These are phyloP conservation scores for Haliclystus octoradiatus DNA, from an alignment of 30 jellyfish, hydroid and myxozoan genomes.

Conservation along the genomic window DNA sequence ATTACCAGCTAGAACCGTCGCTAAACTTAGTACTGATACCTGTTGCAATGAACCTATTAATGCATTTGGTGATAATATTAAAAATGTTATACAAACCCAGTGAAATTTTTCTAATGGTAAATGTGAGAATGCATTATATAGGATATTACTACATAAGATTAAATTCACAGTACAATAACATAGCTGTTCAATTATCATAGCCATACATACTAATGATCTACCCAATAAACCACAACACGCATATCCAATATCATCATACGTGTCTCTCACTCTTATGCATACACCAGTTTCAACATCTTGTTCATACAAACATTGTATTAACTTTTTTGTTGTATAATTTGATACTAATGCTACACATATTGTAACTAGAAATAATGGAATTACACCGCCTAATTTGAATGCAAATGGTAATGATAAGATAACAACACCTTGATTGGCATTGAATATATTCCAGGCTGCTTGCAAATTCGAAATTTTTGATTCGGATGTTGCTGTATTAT, in stretches of 20 bases:
- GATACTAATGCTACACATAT: conserved; percentile 86
- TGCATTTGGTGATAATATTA: conserved; percentile 92
- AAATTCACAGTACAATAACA: conserved; percentile 90
- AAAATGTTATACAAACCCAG: conserved; percentile 93
- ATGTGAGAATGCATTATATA: conserved; percentile 86
- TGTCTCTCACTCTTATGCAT: conserved; percentile 70
- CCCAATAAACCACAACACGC: conserved; percentile 94
- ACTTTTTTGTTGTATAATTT: conserved; percentile 89
- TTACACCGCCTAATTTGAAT: conserved; percentile 78
- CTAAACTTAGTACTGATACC: conserved; percentile 90
- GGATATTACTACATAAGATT: conserved; percentile 85
- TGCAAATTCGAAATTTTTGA: conserved; percentile 78
- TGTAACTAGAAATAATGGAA: conserved; percentile 63
- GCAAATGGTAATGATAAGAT: conserved; percentile 94
- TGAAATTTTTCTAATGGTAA: conserved; percentile 76
- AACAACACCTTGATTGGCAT: conserved; percentile 98
- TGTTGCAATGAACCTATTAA: conserved; percentile 84
- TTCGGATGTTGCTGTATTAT: too few relatives aligned
- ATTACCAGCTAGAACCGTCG: conserved; percentile 87
- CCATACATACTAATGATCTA: conserved; percentile 87
- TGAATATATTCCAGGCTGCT: conserved; percentile 94
- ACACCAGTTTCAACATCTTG: conserved; percentile 86
- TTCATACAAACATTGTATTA: conserved; percentile 82
- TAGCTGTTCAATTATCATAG: conserved; percentile 95
- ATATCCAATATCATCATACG: conserved; percentile 94